A percentile compares a stretch with the other conserved stretches of the same genome.
These are phyloP conservation scores for Clusia tigrina DNA, from an alignment of 2,888 invertebrate species.

Conservation along the genomic window DNA sequence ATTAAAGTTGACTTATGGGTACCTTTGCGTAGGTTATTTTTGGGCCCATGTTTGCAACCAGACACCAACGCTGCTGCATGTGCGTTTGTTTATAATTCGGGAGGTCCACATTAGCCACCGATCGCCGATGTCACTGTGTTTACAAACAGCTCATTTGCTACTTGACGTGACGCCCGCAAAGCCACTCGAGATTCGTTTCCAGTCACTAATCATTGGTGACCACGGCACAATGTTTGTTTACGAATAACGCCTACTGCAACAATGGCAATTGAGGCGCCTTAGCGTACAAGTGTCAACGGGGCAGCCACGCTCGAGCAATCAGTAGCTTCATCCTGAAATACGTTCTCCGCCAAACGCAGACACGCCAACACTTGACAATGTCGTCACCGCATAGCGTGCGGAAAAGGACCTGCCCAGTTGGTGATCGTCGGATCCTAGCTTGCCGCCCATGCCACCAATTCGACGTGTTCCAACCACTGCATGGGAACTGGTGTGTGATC, in stretches of 20 bases:
- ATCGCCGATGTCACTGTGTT: conserved; percentile 10
- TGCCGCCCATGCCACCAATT: neutral
- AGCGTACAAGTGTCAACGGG: too few species aligned
- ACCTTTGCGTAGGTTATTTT: too few species aligned
- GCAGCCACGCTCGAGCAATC: too few species aligned
- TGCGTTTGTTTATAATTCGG: conserved; percentile 20
- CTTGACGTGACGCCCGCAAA: conserved; percentile 2
- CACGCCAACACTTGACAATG: conserved; percentile 32
- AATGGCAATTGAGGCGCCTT: neutral
- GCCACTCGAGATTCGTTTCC: neutral
- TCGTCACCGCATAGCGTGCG: conserved; percentile 35
- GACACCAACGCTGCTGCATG: too few species aligned
- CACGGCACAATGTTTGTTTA: conserved; percentile 26
- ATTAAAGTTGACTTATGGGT: too few species aligned
- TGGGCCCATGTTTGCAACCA: too few species aligned
- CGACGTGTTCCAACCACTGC: neutral
- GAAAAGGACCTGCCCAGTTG: conserved; percentile 19
- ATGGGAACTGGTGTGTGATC: neutral
- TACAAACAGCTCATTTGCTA: conserved; percentile 10
- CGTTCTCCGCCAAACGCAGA: too few species aligned
- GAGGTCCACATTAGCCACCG: conserved; percentile 23
- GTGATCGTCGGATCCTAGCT: neutral
- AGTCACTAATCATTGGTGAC: conserved; percentile 12
- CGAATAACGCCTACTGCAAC: conserved; percentile 14
- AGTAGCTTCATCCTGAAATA: too few species aligned